Evolutionary conservation across 92 coral and sea anemone genomes (phyloP).

Genomic region (Zoanthus solanderi): DNA sequence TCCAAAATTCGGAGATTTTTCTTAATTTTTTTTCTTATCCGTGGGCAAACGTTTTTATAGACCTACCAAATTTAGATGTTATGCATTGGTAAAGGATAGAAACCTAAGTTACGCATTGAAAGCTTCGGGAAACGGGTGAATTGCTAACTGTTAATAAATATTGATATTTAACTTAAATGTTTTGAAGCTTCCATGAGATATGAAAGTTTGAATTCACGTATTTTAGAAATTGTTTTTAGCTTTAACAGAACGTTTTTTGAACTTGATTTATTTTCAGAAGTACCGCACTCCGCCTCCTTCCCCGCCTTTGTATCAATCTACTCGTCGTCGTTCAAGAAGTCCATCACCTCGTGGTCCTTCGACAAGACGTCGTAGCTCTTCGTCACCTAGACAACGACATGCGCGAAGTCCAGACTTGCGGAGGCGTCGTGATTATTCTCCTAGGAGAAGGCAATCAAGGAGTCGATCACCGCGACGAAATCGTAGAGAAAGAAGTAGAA

Average conservation of each 20-base stretch:
- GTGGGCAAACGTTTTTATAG: no score
- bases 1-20: no score
- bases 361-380: slow-evolving; percentile 7
- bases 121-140: no score
- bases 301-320: slow-evolving; percentile 32
- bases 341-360: slow-evolving; percentile 32
- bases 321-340: slow-evolving; percentile 30
- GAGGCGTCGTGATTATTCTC: slow-evolving; percentile 30
- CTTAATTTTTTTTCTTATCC: no score
- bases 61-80: no score
- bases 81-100: no score
- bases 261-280: slow-evolving; percentile 47
- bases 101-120: no score
- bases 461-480: slow-evolving; percentile 22
- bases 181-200: no score
- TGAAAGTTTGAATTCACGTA: no score
- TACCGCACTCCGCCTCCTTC: slow-evolving; percentile 89
- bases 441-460: slow-evolving; percentile 31
- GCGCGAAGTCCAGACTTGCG: slow-evolving; percentile 30
- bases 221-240: not conserved
- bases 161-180: no score
- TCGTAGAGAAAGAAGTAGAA: slow-evolving; percentile 42
- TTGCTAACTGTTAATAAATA: no score
- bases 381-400: slow-evolving; percentile 37
- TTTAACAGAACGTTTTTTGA: not conserved